A percentile compares a stretch with the other conserved stretches of the same genome.
phyloP scores from a whole-genome alignment of 2,888 invertebrate species.

The Gortyna flavago region DNA sequence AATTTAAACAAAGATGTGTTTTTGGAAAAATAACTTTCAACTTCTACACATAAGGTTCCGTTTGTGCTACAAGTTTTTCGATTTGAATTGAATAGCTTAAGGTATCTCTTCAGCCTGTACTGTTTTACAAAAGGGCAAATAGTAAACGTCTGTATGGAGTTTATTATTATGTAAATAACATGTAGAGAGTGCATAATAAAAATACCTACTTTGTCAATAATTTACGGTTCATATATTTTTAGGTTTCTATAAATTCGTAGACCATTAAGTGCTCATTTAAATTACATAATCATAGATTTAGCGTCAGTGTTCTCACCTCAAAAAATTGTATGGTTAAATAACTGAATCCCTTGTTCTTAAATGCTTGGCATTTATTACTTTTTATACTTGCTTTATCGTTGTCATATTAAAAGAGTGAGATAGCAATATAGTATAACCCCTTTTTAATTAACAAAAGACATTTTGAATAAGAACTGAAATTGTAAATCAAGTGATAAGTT shows the following conservation, averaged over 20 bases:
- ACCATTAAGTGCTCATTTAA: background rate
- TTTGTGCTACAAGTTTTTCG: background rate
- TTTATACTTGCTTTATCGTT: background rate
- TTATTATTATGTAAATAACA: conserved; percentile 11
- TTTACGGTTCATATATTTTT: background rate
- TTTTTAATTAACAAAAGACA: background rate
- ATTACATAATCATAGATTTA: background rate
- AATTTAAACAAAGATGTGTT: background rate
- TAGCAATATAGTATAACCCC: background rate
- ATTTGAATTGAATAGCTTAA: background rate
- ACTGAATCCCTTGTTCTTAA: background rate
- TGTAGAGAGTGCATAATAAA: conserved; percentile 13
- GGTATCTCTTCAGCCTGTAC: background rate
- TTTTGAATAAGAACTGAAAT: conserved; percentile 5
- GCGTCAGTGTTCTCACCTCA: background rate
- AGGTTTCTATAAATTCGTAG: conserved; percentile 6
- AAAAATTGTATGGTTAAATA: background rate
- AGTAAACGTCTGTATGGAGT: background rate
- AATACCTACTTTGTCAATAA: background rate
- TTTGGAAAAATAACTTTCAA: background rate
- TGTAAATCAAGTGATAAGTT: background rate
- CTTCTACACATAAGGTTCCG: background rate
- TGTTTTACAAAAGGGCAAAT: background rate
- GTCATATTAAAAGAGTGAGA: background rate
- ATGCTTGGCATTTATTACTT: background rate